Conservation (phyloP, 2,888 invertebrate species). For the Leucophora obtusa region DNA sequence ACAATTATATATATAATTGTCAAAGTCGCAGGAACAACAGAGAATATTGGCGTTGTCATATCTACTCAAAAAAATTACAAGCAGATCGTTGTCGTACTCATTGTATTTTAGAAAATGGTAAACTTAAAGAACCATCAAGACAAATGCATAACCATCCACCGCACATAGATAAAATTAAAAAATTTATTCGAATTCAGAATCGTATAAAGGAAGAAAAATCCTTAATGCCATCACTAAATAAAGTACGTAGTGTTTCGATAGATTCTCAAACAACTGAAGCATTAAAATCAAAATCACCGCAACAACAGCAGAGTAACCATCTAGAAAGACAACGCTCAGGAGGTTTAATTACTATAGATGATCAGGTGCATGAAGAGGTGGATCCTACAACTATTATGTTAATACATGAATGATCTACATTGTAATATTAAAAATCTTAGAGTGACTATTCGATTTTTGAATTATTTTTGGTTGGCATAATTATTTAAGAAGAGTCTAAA, state of each 20-base stretch:
- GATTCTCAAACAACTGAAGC: slow-evolving; percentile 20
- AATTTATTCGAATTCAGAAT: slow-evolving; percentile 74
- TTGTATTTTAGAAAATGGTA: slow-evolving; percentile 77
- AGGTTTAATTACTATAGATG: background rate
- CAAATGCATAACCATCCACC: slow-evolving; percentile 78
- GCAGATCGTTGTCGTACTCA: slow-evolving; percentile 77
- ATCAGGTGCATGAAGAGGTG: slow-evolving; percentile 46
- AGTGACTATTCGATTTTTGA: no score
- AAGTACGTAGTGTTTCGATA: no score
- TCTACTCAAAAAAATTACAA: slow-evolving; percentile 77
- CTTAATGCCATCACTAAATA: no score
- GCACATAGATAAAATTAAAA: slow-evolving; percentile 77
- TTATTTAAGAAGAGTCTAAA: no score
- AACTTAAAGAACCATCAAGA: slow-evolving; percentile 76
- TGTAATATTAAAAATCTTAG: no score
- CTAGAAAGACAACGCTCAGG: no score
- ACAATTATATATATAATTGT: slow-evolving; percentile 78
- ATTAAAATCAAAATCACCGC: slow-evolving; percentile 6
- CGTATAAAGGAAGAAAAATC: slow-evolving; percentile 65
- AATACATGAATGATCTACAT: slow-evolving; percentile 47
- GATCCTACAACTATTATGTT: slow-evolving; percentile 19
- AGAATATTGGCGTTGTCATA: slow-evolving; percentile 79
- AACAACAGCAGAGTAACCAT: background rate
- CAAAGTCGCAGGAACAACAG: slow-evolving; percentile 78
- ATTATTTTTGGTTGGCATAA: no score